Percentiles rank a stretch among this genome's conserved stretches.
These are phyloP conservation scores for Tromatobia lineatoria DNA, from an alignment of 2,888 invertebrate species.

Conservation along the genomic window DNA sequence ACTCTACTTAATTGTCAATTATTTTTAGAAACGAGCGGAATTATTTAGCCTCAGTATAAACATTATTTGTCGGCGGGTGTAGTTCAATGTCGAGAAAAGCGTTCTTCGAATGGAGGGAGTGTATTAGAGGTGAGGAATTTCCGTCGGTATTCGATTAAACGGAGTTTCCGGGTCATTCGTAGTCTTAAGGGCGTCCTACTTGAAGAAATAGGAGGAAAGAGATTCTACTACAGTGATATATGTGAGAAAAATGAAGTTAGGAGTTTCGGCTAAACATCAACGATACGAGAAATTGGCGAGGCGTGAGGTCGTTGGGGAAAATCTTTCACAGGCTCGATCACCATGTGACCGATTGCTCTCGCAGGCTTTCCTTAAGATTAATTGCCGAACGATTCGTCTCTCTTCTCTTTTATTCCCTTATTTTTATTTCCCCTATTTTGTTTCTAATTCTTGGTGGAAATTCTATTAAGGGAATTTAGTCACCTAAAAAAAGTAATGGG, in stretches of 20 bases:
- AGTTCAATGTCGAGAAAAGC: no score
- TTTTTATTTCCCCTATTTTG: background rate
- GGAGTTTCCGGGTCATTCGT: background rate
- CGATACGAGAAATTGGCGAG: background rate
- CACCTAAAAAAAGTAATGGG: no score
- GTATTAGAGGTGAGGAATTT: no score
- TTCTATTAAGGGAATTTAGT: background rate
- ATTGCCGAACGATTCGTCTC: background rate
- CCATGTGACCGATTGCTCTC: background rate
- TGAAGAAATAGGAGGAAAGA: no score
- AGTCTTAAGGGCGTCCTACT: no score
- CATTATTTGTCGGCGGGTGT: no score
- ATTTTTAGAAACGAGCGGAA: no score
- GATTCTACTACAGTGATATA: background rate
- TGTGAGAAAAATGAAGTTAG: background rate
- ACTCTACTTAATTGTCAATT: no score
- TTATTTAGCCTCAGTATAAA: no score
- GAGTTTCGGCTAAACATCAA: background rate
- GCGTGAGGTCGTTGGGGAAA: background rate
- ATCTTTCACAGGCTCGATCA: background rate
- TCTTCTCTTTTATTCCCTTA: background rate
- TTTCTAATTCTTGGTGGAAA: background rate
- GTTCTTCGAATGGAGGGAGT: no score
- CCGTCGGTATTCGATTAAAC: background rate
- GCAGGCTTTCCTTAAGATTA: background rate